Percentiles rank a stretch among this genome's conserved stretches.
Evolutionary conservation across 2,113 vertebrate species (phyloP).

Genomic region (Pao palembangensis): DNA sequence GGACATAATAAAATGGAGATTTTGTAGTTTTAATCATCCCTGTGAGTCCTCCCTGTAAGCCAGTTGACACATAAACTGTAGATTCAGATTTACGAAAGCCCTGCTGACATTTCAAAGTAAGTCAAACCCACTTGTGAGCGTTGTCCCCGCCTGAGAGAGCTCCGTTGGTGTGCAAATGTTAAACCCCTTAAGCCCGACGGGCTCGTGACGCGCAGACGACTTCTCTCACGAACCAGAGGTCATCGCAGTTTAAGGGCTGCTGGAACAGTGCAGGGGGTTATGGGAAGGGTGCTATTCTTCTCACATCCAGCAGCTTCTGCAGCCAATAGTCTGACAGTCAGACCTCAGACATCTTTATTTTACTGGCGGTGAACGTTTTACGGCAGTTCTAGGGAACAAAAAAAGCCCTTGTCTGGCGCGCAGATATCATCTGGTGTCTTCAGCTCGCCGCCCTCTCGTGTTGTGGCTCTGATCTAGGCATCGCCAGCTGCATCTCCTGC

Average conservation of each 20-base stretch:
- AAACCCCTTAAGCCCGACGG: slow-evolving; percentile 19
- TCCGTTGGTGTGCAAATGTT: slow-evolving; percentile 9
- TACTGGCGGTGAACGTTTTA: slow-evolving; percentile 2
- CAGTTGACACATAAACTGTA: background rate
- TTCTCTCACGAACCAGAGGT: slow-evolving; percentile 43
- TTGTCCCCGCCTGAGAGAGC: slow-evolving; percentile 11
- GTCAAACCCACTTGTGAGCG: background rate
- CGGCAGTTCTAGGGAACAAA: slow-evolving; percentile 17
- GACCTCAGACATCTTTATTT: slow-evolving; percentile 3
- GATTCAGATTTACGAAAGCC: slow-evolving; percentile 9
- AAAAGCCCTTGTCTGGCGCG: slow-evolving; percentile 26
- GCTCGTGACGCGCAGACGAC: slow-evolving; percentile 36
- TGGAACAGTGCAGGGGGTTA: slow-evolving; percentile 36
- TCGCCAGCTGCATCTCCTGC: no score
- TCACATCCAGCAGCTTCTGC: slow-evolving; percentile 31
- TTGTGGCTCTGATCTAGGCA: background rate
- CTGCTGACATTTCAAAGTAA: background rate
- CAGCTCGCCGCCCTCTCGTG: slow-evolving; percentile 4
- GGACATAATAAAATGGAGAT: background rate
- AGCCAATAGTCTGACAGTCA: slow-evolving; percentile 18
- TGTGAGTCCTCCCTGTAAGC: background rate
- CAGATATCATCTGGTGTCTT: slow-evolving; percentile 25
- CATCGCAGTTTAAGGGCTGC: slow-evolving; percentile 37
- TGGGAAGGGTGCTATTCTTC: slow-evolving; percentile 50
- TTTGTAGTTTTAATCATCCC: background rate